Conservation (phyloP, 2,888 invertebrate species). For the Eutolmus rufibarbis region DNA sequence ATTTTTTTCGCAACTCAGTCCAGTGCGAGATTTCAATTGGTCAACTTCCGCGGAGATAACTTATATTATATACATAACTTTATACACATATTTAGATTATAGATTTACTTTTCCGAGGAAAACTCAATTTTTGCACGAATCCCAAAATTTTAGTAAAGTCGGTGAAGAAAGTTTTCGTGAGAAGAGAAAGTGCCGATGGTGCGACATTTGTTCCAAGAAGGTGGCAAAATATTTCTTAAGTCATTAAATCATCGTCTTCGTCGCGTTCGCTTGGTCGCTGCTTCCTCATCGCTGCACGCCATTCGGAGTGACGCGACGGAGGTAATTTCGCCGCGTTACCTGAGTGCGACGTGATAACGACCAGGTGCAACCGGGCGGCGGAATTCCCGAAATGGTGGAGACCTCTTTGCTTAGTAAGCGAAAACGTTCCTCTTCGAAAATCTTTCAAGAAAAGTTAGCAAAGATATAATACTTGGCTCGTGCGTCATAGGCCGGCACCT, state of each 20-base stretch:
- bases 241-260: neutral
- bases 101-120: neutral
- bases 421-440: neutral
- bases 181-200: neutral
- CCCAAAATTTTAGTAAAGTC: neutral
- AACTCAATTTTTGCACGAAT: neutral
- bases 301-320: neutral
- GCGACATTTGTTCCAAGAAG: neutral
- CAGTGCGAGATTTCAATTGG: conserved; percentile 11
- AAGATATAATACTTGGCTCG: neutral
- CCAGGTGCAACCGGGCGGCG: neutral
- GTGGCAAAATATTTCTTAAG: neutral
- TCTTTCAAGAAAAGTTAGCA: neutral
- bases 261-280: neutral
- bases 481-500: neutral
- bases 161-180: neutral
- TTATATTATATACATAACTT: neutral
- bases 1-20: conserved; percentile 8
- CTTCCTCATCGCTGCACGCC: neutral
- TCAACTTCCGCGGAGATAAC: conserved; percentile 13
- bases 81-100: too few species aligned
- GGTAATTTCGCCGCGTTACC: neutral
- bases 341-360: neutral
- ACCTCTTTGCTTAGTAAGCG: neutral
- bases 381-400: neutral